phyloP scores from a whole-genome alignment of 1,140 invertebrate genomes.

The Sipha flava region DNA sequence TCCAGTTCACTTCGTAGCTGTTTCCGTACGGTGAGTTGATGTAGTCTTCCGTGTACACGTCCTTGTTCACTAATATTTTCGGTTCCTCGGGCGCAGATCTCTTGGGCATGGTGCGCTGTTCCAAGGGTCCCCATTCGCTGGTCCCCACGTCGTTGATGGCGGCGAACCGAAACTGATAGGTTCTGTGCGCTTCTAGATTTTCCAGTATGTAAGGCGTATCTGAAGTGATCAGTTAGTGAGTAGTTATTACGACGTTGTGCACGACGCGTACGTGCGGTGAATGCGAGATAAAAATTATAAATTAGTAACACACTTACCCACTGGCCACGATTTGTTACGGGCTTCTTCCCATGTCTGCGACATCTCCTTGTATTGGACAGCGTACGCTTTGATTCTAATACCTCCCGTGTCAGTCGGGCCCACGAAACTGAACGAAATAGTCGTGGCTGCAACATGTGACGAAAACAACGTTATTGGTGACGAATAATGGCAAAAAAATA shows the following conservation, averaged over 20 bases:
- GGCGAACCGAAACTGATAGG: constrained; percentile 75
- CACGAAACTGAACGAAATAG: constrained; percentile 66
- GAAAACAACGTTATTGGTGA: not conserved
- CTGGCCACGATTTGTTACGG: constrained; percentile 64
- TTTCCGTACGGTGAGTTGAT: constrained; percentile 55
- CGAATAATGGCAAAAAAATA: too few relatives aligned
- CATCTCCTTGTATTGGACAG: constrained; percentile 64
- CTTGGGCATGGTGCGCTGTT: constrained; percentile 51
- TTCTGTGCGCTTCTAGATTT: constrained; percentile 63
- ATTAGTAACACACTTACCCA: constrained; percentile 53
- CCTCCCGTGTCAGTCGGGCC: constrained; percentile 64
- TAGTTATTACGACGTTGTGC: too few relatives aligned
- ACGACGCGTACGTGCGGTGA: too few relatives aligned
- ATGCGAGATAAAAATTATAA: too few relatives aligned
- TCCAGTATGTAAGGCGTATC: constrained; percentile 65
- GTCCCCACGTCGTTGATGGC: constrained; percentile 74
- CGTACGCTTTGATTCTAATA: constrained; percentile 60
- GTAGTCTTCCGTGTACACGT: constrained; percentile 40
- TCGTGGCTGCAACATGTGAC: constrained; percentile 57
- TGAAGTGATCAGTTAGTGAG: too few relatives aligned
- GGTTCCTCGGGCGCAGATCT: constrained; percentile 51
- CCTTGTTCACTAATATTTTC: constrained; percentile 43
- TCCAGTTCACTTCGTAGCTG: constrained; percentile 72
- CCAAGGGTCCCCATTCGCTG: constrained; percentile 57
- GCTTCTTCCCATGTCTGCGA: constrained; percentile 55